Evolutionary conservation across 2,797 vertebrate species (phyloP).

Genomic region (Smutsia gigantea): DNA sequence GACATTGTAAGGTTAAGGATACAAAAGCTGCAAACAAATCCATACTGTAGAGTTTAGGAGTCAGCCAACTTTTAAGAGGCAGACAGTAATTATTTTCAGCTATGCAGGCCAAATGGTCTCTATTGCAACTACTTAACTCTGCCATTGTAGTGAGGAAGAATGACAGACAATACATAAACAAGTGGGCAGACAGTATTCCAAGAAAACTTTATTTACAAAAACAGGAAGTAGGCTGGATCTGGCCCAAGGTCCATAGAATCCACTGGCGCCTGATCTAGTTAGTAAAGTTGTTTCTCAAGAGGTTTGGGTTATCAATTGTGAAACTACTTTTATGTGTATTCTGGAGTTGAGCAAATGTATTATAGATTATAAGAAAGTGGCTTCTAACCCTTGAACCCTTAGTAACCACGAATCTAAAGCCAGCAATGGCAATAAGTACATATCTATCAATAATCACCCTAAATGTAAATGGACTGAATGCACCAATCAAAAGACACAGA

Average conservation of each 20-base stretch:
- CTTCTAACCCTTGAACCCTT: too few relatives aligned
- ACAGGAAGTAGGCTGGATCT: not conserved
- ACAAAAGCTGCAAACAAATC: not conserved
- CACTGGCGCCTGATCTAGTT: not conserved
- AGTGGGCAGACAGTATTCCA: not conserved
- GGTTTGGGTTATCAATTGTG: not conserved
- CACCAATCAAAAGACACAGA: too few relatives aligned
- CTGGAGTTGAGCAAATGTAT: not conserved
- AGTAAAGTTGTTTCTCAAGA: not conserved
- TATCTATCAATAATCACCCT: too few relatives aligned
- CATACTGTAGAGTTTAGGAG: not conserved
- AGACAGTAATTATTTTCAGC: not conserved
- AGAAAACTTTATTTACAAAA: constrained; percentile 17
- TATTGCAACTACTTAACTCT: not conserved
- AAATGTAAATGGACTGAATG: too few relatives aligned
- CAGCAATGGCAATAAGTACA: too few relatives aligned
- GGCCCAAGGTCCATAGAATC: not conserved
- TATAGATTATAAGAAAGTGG: not conserved
- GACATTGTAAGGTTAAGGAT: not conserved
- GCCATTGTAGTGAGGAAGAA: not conserved
- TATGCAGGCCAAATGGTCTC: not conserved
- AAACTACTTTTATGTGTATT: not conserved
- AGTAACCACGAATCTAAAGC: too few relatives aligned
- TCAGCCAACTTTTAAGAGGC: not conserved
- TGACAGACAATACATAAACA: not conserved